Base-by-base conservation (phyloP, 2,113 vertebrate genomes). In the Epinephelus cyanopodus region DNA sequence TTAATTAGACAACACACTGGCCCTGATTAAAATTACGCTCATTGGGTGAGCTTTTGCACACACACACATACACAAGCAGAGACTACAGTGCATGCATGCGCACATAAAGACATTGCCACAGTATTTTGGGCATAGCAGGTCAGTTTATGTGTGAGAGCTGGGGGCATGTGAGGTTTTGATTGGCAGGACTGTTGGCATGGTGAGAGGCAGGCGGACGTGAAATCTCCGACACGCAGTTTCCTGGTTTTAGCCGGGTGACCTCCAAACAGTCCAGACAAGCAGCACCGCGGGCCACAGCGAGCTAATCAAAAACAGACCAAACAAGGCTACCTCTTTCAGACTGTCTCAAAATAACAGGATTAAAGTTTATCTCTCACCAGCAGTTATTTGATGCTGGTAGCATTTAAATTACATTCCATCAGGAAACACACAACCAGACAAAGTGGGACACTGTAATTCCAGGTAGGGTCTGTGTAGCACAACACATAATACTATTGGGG, bases 1-100 rank as follows among this genome's bases (percentile, higher is more conserved):
- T 85, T 90, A 89, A 93, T 91, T 91, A 86, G 92, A 89, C 65
- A 53, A 60, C 70, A 77, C 82, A 73, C 81, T 72, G 64, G 63
- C 61, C 81, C 72, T 83, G 85, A 90, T 87, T 84, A 83, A 83
- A 90, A 90, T 75, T 39, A 70, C 53, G 61, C 78, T 81, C 56
- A 42, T 37, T 80, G 56, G 72, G 27, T 70, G 76, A 87, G 68
- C 0, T 10, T 62, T 54, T 64, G 57, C 50, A 48, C 76, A 69
- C 61, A 70, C 37, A 14, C 56, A 57, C 50, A 47, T 48, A 42
- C 37, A 50, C 12, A 71, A 1, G 23, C 42, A 50, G 17, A 33
- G 56, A 63, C 39, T 15, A 2, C 47, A 50, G 47, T 23, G 29
- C 9, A 6, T 19, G 45, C 50, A 33, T 14, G 33, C 37, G 42